These are phyloP conservation scores for Drosophila ananassae DNA, from an alignment of 1,140 invertebrate species.

Conservation along the genomic window DNA sequence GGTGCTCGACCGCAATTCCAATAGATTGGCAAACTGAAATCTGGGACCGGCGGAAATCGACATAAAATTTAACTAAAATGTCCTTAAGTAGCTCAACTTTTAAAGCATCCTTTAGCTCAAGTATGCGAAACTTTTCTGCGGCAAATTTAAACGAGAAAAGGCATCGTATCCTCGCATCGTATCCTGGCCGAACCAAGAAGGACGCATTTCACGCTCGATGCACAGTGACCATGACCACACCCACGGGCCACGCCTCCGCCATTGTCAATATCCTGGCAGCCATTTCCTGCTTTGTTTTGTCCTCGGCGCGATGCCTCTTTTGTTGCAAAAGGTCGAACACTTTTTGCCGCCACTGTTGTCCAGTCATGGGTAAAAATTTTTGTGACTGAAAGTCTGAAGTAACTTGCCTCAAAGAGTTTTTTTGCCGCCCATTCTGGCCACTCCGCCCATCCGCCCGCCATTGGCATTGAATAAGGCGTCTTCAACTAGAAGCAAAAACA, in stretches of 20 bases:
- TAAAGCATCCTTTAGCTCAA: conserved; percentile 2
- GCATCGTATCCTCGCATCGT: conserved; percentile 3
- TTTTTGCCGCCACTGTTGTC: conserved; percentile 60
- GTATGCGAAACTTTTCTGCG: conserved; percentile 36
- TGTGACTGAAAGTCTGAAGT: conserved; percentile 62
- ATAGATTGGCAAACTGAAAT: conserved; percentile 75
- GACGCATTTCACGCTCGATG: conserved; percentile 65
- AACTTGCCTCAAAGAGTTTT: conserved; percentile 61
- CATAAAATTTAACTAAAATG: conserved; percentile 81
- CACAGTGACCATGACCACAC: conserved; percentile 47
- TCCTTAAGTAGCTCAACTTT: conserved; percentile 64
- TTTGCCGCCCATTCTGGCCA: background rate
- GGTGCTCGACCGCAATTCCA: conserved; percentile 69
- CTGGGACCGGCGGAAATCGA: conserved; percentile 42
- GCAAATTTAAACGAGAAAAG: conserved; percentile 36
- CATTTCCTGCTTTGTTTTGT: conserved; percentile 73
- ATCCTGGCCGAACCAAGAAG: conserved; percentile 20
- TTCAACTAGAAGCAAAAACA: conserved; percentile 76
- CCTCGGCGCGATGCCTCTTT: conserved; percentile 23
- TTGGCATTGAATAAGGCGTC: conserved; percentile 78
- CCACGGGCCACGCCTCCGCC: conserved; percentile 16
- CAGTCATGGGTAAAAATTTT: conserved; percentile 69
- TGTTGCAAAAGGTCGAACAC: conserved; percentile 52
- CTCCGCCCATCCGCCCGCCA: background rate
- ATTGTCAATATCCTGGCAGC: conserved; percentile 73